A percentile compares a stretch with the other conserved stretches of the same genome.
These are phyloP conservation scores for Crocodylus rhombifer DNA, from an alignment of 2,797 vertebrate species.

Conservation along the genomic window DNA sequence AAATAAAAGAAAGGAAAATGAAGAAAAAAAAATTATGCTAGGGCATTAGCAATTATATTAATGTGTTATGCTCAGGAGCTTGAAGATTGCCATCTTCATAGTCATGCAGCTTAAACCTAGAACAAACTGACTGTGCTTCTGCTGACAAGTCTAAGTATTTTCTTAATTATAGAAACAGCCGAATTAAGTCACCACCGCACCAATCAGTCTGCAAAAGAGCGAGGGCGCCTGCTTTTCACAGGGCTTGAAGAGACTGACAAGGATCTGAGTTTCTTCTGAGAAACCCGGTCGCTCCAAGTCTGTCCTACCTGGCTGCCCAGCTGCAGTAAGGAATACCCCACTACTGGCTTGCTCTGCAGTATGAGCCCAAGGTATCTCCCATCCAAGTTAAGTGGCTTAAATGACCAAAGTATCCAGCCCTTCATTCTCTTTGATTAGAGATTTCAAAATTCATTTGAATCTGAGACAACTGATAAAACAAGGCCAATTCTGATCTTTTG, in stretches of 20 bases:
- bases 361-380: background rate
- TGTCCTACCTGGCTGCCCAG: background rate
- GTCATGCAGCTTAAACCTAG: slow-evolving; percentile 58
- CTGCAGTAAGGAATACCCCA: background rate
- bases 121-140: slow-evolving; percentile 46
- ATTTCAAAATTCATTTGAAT: background rate
- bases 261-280: background rate
- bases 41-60: slow-evolving; percentile 51
- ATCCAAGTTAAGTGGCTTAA: background rate
- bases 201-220: background rate
- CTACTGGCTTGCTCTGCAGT: background rate
- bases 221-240: rapidly evolving
- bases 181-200: slow-evolving; percentile 36
- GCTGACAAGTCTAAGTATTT: slow-evolving; percentile 59
- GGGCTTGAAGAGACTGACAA: background rate
- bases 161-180: slow-evolving; percentile 64
- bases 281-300: background rate
- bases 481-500: background rate
- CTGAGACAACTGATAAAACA: background rate
- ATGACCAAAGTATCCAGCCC: background rate
- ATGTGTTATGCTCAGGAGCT: slow-evolving; percentile 36
- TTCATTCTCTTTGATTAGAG: background rate
- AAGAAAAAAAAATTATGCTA: background rate
- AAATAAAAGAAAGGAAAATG: slow-evolving; percentile 9
- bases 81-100: slow-evolving; percentile 53